Percentiles rank a stretch among this genome's conserved stretches.
Evolutionary conservation across 2,888 invertebrate genomes (phyloP).

Genomic region (Neoaliturus tenellus): DNA sequence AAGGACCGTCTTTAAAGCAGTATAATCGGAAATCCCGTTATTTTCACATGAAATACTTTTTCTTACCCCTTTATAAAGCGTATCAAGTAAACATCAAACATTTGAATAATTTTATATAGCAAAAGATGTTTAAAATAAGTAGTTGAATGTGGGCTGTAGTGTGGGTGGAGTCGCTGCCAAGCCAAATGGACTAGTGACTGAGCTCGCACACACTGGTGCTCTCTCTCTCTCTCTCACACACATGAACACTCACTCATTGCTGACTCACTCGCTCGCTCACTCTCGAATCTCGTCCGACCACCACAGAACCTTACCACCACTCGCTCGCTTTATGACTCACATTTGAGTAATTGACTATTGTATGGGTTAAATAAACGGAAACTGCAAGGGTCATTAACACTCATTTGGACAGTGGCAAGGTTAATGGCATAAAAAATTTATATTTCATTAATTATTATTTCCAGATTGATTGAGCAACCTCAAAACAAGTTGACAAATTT

Average conservation of each 20-base stretch:
- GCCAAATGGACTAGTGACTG: not conserved
- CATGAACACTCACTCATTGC: not conserved
- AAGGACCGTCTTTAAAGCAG: too few relatives aligned
- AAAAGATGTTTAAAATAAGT: not conserved
- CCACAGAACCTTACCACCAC: not conserved
- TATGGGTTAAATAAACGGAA: not conserved
- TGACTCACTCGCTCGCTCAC: conserved; percentile 10
- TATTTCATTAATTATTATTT: too few relatives aligned
- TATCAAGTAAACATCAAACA: too few relatives aligned
- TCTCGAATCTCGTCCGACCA: not conserved
- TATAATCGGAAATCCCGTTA: too few relatives aligned
- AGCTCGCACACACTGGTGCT: not conserved
- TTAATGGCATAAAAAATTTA: too few relatives aligned
- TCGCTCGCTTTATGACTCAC: not conserved
- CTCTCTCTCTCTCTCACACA: not conserved
- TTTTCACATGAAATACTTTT: too few relatives aligned
- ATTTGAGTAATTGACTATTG: not conserved
- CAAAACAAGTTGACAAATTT: too few relatives aligned
- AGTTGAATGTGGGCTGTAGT: not conserved
- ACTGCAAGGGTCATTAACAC: not conserved
- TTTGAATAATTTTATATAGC: not conserved
- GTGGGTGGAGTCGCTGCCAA: not conserved
- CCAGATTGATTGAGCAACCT: too few relatives aligned
- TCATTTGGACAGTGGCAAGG: not conserved
- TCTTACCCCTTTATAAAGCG: too few relatives aligned